A percentile compares a stretch with the other conserved stretches of the same genome.
These are phyloP conservation scores for Rhyacophila evoluta DNA, from an alignment of 2,888 invertebrate species.

Conservation along the genomic window DNA sequence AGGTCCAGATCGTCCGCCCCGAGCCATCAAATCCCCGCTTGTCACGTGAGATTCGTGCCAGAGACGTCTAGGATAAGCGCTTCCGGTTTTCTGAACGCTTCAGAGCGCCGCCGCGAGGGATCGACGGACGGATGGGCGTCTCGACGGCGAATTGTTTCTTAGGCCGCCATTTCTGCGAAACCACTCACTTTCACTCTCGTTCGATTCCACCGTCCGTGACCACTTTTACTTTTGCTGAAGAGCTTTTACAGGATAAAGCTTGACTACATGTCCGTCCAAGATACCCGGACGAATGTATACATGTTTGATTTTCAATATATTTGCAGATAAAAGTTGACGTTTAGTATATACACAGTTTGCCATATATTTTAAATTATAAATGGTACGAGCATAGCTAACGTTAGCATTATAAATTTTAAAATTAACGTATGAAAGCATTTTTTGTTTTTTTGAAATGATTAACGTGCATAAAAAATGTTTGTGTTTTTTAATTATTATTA, in stretches of 20 bases:
- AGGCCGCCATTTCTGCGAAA: neutral
- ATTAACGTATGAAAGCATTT: no score
- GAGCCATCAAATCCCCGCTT: constrained; percentile 43
- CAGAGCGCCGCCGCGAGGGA: neutral
- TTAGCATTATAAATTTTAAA: no score
- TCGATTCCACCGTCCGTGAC: neutral
- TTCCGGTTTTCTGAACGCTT: constrained; percentile 34
- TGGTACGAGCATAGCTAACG: no score
- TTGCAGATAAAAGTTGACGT: no score
- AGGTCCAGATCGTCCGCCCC: constrained; percentile 2
- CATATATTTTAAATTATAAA: no score
- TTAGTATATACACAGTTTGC: no score
- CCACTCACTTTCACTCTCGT: constrained; percentile 8
- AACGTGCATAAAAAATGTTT: no score
- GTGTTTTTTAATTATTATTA: no score
- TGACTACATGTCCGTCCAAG: neutral
- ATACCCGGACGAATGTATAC: no score
- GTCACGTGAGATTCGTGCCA: constrained; percentile 52
- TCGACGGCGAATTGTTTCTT: neutral
- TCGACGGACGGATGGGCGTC: neutral
- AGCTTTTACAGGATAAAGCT: neutral
- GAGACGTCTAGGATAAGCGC: constrained; percentile 44
- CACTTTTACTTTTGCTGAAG: neutral
- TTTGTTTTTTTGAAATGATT: no score
- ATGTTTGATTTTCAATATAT: no score